A percentile compares a stretch with the other conserved stretches of the same genome.
Evolutionary conservation across 2,888 invertebrate genomes (phyloP).

Genomic region (Dyspetes luteomarginatus): DNA sequence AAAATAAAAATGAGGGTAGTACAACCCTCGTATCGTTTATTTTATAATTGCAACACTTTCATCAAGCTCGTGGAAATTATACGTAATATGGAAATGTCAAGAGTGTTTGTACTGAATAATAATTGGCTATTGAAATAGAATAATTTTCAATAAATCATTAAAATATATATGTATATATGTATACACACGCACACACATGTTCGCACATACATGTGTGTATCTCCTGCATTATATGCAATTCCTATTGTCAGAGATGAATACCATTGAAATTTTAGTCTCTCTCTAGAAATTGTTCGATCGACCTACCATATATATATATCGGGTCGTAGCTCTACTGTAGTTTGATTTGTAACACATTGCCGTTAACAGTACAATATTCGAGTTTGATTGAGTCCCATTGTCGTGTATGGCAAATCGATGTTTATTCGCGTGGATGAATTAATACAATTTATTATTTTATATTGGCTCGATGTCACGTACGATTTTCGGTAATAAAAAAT

Average conservation of each 20-base stretch:
- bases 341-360: conserved; percentile 8
- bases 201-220: not conserved
- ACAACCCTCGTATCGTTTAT: no score
- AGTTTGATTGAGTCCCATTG: conserved; percentile 51
- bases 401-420: conserved; percentile 34
- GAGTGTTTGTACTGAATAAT: not conserved
- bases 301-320: not conserved
- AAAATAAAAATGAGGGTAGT: no score
- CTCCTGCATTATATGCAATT: not conserved
- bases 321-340: not conserved
- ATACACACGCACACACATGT: not conserved
- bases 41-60: not conserved
- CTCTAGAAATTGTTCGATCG: conserved; percentile 36
- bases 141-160: conserved; percentile 37
- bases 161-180: not conserved
- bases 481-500: not conserved
- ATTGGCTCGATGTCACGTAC: not conserved
- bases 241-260: conserved; percentile 49
- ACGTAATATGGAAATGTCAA: not conserved
- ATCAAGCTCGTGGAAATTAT: not conserved
- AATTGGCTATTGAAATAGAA: conserved; percentile 11
- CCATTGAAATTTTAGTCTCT: conserved; percentile 25
- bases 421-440: conserved; percentile 31
- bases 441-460: conserved; percentile 33
- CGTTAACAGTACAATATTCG: conserved; percentile 18